These are phyloP conservation scores for Ormyrus nitidulus DNA, from an alignment of 2,888 invertebrate genomes.

Conservation along the genomic window DNA sequence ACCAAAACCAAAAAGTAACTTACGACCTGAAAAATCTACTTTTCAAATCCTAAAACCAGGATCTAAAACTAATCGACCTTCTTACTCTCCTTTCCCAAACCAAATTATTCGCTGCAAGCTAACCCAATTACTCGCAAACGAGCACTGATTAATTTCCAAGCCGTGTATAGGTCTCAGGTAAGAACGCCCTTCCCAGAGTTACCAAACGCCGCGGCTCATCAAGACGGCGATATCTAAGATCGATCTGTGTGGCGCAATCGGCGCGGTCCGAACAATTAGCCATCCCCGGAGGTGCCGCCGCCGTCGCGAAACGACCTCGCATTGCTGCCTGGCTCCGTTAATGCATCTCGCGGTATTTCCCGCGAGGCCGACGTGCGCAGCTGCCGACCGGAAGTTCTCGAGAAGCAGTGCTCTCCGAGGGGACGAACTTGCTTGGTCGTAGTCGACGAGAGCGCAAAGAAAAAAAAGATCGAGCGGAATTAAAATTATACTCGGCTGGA, in stretches of 20 bases:
- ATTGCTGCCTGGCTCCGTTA: neutral
- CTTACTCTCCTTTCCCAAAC: neutral
- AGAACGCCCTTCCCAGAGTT: too few species aligned
- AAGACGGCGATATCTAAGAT: neutral
- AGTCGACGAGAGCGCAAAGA: neutral
- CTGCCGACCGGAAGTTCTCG: slow-evolving; percentile 6
- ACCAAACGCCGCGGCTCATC: neutral
- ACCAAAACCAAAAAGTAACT: too few species aligned
- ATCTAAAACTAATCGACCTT: neutral
- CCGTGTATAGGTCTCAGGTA: too few species aligned
- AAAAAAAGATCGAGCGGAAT: neutral
- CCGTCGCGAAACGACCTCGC: slow-evolving; percentile 3
- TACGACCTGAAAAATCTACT: too few species aligned
- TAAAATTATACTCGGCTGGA: neutral
- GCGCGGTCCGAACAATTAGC: slow-evolving; percentile 32
- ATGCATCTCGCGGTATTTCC: slow-evolving; percentile 37
- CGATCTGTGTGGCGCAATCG: neutral
- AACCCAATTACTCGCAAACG: too few species aligned
- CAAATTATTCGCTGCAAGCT: too few species aligned
- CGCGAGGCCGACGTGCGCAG: slow-evolving; percentile 22
- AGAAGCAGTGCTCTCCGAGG: neutral
- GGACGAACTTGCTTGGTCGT: neutral
- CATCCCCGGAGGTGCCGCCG: slow-evolving; percentile 17
- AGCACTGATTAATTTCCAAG: too few species aligned
- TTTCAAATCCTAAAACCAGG: too few species aligned